These are phyloP conservation scores for Nestor notabilis DNA, from an alignment of 2,113 vertebrate species.

Conservation along the genomic window DNA sequence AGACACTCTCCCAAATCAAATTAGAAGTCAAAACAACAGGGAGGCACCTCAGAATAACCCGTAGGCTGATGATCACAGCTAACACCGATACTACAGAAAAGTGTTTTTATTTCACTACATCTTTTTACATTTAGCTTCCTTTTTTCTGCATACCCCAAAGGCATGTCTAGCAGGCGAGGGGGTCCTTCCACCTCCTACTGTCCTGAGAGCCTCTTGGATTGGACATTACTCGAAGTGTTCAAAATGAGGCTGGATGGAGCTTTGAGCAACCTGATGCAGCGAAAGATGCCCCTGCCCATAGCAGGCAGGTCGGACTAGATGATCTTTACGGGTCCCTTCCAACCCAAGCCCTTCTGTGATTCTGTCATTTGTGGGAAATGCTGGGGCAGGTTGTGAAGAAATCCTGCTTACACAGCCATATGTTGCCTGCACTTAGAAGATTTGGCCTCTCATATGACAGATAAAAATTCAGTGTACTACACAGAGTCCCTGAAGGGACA, in stretches of 20 bases:
- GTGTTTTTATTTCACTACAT: background rate
- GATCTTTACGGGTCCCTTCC: background rate
- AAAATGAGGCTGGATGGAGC: background rate
- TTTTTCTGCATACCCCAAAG: background rate
- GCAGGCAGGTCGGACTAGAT: background rate
- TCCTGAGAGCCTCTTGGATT: rapidly evolving
- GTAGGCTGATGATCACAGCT: background rate
- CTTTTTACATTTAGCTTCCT: background rate
- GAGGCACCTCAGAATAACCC: background rate
- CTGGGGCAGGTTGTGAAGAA: background rate
- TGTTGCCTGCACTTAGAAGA: background rate
- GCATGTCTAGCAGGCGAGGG: background rate
- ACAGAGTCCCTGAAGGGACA: background rate
- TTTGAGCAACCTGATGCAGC: background rate
- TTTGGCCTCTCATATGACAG: background rate
- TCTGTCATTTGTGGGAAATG: background rate
- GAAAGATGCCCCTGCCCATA: background rate
- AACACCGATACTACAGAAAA: background rate
- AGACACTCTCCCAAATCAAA: conserved; percentile 42
- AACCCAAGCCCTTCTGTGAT: background rate
- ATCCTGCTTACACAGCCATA: rapidly evolving
- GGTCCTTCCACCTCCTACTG: background rate
- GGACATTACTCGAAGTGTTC: background rate
- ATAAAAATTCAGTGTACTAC: background rate
- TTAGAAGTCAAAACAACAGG: conserved; percentile 5